Evolutionary conservation across 2,888 invertebrate genomes (phyloP).

Genomic region (Oscheius sp.): DNA sequence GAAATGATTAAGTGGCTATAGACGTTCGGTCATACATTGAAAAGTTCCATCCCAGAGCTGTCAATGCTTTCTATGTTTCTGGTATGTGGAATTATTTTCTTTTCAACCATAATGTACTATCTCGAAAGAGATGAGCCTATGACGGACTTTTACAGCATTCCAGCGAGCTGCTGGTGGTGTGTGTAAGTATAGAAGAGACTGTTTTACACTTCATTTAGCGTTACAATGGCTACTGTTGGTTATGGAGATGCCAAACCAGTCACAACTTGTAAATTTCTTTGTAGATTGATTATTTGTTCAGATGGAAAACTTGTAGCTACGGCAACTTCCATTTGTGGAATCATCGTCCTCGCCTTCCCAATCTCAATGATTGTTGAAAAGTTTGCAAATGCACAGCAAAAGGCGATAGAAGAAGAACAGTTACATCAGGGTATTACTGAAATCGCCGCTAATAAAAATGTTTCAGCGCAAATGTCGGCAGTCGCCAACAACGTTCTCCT

Average conservation of each 20-base stretch:
- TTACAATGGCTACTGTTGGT: conserved; percentile 64
- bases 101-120: conserved; percentile 68
- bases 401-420: conserved; percentile 62
- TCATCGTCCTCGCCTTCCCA: conserved; percentile 69
- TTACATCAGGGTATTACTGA: conserved; percentile 57
- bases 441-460: neutral
- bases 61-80: conserved; percentile 68
- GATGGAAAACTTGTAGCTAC: conserved; percentile 69
- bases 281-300: no score
- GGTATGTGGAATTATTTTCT: conserved; percentile 69
- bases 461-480: conserved; percentile 66
- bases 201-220: no score
- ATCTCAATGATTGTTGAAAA: conserved; percentile 70
- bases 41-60: conserved; percentile 63
- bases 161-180: conserved; percentile 70
- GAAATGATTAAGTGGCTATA: no score
- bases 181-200: conserved; percentile 62
- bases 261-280: conserved; percentile 58
- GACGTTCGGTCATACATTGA: conserved; percentile 69
- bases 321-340: conserved; percentile 65
- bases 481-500: conserved; percentile 66
- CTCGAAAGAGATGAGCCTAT: conserved; percentile 67
- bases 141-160: conserved; percentile 67
- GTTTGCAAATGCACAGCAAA: conserved; percentile 67
- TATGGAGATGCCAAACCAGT: conserved; percentile 67